phyloP scores from a whole-genome alignment of 2,797 vertebrate genomes.

The Lepus townsendii region DNA sequence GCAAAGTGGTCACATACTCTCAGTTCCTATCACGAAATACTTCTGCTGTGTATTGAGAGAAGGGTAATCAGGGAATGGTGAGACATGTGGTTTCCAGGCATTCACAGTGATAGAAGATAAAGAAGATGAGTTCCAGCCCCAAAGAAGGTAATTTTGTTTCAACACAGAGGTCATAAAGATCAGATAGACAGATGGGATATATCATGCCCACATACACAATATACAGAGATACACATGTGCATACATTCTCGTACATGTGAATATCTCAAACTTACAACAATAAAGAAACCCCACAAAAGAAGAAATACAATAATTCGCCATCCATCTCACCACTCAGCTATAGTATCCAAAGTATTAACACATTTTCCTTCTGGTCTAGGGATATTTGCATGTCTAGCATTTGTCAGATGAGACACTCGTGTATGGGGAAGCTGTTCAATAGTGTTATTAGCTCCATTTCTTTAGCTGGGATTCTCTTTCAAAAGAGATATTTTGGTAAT shows the following conservation, averaged over 20 bases:
- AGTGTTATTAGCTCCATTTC: not conserved
- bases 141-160: not conserved
- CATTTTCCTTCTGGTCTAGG: conserved; percentile 18
- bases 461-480: conserved; percentile 30
- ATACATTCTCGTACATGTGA: not conserved
- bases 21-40: not conserved
- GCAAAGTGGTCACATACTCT: not conserved
- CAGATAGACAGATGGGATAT: not conserved
- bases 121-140: not conserved
- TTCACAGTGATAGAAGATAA: not conserved
- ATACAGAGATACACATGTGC: not conserved
- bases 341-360: not conserved
- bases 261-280: conserved; percentile 26
- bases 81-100: not conserved
- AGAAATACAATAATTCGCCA: not conserved
- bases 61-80: not conserved
- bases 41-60: not conserved
- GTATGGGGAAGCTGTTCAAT: not conserved
- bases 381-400: not conserved
- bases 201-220: not conserved
- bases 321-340: not conserved
- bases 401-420: conserved; percentile 25
- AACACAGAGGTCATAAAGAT: not conserved
- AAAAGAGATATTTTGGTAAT: conserved; percentile 65
- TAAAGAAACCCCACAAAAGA: conserved; percentile 8